phyloP scores from a whole-genome alignment of 2,797 vertebrate species.

The Phrynocephalus forsythii region DNA sequence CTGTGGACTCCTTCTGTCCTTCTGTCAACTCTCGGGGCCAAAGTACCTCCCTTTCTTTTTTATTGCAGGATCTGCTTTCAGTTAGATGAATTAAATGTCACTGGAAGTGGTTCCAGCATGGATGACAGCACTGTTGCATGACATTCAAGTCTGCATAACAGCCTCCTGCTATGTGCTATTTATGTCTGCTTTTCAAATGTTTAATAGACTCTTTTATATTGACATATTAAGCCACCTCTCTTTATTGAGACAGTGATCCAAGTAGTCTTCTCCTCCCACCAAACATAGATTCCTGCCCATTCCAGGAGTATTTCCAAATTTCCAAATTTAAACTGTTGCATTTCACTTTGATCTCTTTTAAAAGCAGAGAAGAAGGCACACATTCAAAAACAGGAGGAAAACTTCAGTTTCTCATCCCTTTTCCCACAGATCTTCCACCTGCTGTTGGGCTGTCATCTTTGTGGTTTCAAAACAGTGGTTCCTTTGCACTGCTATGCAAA shows the following conservation, averaged over 20 bases:
- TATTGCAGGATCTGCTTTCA: conserved; percentile 76
- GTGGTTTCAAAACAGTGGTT: background rate
- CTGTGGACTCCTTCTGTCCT: conserved; percentile 27
- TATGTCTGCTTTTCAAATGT: conserved; percentile 60
- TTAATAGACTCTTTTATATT: conserved; percentile 68
- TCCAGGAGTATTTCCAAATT: conserved; percentile 24
- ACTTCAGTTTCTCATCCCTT: background rate
- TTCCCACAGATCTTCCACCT: background rate
- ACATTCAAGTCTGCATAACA: conserved; percentile 68
- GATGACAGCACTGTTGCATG: conserved; percentile 70
- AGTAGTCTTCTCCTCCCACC: background rate
- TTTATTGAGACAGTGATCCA: conserved; percentile 20
- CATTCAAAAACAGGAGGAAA: background rate
- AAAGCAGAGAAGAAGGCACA: conserved; percentile 3
- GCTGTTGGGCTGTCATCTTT: background rate
- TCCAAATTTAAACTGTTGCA: background rate
- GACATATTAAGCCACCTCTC: conserved; percentile 52
- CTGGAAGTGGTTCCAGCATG: conserved; percentile 73
- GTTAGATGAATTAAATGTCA: conserved; percentile 78
- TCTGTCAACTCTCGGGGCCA: conserved; percentile 44
- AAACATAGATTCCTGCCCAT: background rate
- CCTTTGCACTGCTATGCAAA: background rate
- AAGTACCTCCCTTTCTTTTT: conserved; percentile 34
- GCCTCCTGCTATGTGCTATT: conserved; percentile 70
- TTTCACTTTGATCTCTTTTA: conserved; percentile 10